phyloP scores from a whole-genome alignment of 1,140 invertebrate genomes.

The Melitaea cinxia region DNA sequence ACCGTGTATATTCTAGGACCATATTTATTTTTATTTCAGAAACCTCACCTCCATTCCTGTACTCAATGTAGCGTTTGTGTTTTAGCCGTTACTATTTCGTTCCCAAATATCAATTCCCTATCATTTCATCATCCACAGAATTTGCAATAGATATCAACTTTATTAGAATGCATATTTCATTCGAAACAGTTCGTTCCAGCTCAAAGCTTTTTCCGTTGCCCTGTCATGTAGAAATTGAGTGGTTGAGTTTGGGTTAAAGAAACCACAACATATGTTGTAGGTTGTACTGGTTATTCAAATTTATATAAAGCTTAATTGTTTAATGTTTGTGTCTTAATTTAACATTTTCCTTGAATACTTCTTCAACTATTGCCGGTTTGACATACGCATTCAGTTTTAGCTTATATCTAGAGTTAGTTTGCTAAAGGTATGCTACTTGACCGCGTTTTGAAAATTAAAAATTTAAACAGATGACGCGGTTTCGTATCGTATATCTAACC shows the following conservation, averaged over 20 bases:
- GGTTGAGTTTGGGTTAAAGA: not conserved
- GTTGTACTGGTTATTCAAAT: too few species aligned
- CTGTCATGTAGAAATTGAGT: conserved; percentile 10
- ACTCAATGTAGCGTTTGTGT: too few species aligned
- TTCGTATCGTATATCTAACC: conserved; percentile 62
- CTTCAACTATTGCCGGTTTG: too few species aligned
- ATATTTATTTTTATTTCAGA: too few species aligned
- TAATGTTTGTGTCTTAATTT: too few species aligned
- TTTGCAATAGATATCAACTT: conserved; percentile 38
- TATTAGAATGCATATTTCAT: conserved; percentile 39
- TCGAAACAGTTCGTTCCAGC: conserved; percentile 17
- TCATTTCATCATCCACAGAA: conserved; percentile 18
- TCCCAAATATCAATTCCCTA: not conserved
- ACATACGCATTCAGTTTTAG: too few species aligned
- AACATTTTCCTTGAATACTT: too few species aligned
- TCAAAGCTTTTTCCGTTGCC: not conserved
- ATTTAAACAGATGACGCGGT: conserved; percentile 58
- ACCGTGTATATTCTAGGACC: too few species aligned
- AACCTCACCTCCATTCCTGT: too few species aligned
- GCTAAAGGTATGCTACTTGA: conserved; percentile 49
- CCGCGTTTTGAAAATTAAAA: conserved; percentile 55
- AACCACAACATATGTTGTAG: not conserved
- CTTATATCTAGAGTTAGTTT: conserved; percentile 5
- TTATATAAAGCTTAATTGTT: too few species aligned
- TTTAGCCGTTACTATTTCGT: not conserved